These are phyloP conservation scores for Pseudorhombus dupliciocellatus DNA, from an alignment of 2,113 vertebrate genomes.

Conservation along the genomic window DNA sequence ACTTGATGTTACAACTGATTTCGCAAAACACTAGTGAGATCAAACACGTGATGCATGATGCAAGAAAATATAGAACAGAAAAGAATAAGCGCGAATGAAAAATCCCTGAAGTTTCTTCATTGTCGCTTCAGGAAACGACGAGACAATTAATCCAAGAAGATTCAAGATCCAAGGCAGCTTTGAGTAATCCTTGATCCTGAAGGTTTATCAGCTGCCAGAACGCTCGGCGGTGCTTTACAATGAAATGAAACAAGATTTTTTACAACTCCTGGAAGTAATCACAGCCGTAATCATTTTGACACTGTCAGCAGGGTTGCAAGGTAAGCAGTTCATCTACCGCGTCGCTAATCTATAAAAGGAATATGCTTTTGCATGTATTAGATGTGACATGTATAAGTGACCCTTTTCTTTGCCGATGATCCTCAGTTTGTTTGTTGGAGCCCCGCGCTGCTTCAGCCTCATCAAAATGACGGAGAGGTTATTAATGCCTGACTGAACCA, in stretches of 20 bases:
- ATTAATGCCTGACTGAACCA: slow-evolving; percentile 1
- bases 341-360: too few species aligned
- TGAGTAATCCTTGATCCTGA: neutral
- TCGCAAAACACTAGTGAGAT: too few species aligned
- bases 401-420: neutral
- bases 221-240: neutral
- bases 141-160: neutral
- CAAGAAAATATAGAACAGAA: too few species aligned
- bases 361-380: neutral
- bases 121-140: too few species aligned
- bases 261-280: too few species aligned
- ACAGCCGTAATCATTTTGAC: neutral
- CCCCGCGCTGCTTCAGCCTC: neutral
- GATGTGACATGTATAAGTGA: neutral
- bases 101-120: too few species aligned
- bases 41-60: too few species aligned
- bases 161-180: neutral
- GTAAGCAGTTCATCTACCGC: neutral
- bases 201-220: neutral
- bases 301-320: neutral
- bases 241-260: neutral
- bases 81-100: too few species aligned
- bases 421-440: neutral
- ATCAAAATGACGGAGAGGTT: neutral
- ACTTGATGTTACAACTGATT: neutral